phyloP scores from a whole-genome alignment of 1,140 invertebrate genomes.

The Drosophila setifemur region DNA sequence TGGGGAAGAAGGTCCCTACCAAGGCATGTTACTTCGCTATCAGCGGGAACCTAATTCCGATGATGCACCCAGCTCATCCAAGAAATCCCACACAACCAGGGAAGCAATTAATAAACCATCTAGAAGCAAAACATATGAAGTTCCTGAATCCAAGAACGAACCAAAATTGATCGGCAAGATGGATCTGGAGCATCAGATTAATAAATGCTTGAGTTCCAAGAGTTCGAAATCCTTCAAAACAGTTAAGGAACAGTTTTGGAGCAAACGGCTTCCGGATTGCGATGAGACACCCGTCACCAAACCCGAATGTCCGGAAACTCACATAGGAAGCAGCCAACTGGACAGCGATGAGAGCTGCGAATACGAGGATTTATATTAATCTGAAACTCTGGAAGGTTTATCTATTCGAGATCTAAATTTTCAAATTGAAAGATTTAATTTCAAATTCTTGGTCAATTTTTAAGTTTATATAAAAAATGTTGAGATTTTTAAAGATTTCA shows the following conservation, averaged over 20 bases:
- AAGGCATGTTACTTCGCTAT: neutral
- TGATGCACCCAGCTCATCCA: neutral
- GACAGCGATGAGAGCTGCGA: constrained; percentile 2
- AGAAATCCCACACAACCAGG: no score
- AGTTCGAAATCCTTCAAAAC: neutral
- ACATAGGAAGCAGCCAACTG: neutral
- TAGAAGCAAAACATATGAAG: neutral
- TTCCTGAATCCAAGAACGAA: neutral
- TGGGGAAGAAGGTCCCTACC: constrained; percentile 55
- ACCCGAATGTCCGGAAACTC: constrained; percentile 18
- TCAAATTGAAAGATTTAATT: neutral
- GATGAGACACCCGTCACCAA: constrained; percentile 5
- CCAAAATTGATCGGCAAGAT: neutral
- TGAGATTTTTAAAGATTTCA: no score
- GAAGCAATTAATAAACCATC: neutral
- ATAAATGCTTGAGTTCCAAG: neutral
- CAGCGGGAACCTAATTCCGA: neutral
- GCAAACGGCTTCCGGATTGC: neutral
- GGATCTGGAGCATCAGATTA: neutral
- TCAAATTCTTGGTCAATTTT: neutral
- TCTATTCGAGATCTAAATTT: neutral
- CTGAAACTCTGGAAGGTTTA: no score
- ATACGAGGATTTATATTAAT: no score
- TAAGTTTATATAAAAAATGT: no score
- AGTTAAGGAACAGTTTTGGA: neutral